These are phyloP conservation scores for Galerucella calmariensis DNA, from an alignment of 2,888 invertebrate genomes.

Conservation along the genomic window DNA sequence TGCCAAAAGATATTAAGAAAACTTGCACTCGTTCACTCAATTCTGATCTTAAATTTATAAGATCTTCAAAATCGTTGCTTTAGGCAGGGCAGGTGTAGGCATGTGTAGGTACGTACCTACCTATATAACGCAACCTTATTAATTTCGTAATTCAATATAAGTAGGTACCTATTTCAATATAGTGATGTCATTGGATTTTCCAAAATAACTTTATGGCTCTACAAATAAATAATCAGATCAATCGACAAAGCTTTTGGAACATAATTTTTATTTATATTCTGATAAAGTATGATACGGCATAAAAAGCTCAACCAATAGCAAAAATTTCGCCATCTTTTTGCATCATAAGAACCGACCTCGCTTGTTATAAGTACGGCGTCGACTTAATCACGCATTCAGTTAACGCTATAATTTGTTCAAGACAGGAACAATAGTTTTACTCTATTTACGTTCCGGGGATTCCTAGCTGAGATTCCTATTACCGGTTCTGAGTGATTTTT, in stretches of 20 bases:
- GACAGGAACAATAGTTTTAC: neutral
- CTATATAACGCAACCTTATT: too few relatives aligned
- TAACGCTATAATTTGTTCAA: neutral
- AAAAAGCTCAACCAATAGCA: slow-evolving; percentile 11
- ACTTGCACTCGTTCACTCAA: too few relatives aligned
- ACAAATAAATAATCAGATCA: neutral
- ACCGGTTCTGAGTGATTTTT: neutral
- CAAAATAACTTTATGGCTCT: neutral
- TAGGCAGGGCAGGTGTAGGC: too few relatives aligned
- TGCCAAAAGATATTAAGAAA: too few relatives aligned
- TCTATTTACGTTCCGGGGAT: neutral
- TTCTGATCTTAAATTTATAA: too few relatives aligned
- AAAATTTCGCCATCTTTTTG: slow-evolving; percentile 25
- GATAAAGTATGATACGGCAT: neutral
- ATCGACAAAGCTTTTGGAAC: neutral
- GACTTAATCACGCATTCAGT: neutral
- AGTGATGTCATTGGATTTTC: too few relatives aligned
- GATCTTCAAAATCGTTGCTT: too few relatives aligned
- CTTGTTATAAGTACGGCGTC: slow-evolving; percentile 15
- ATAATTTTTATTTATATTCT: neutral
- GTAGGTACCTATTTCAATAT: too few relatives aligned
- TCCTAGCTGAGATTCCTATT: neutral
- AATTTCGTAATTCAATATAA: too few relatives aligned
- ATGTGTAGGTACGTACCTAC: too few relatives aligned
- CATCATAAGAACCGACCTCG: slow-evolving; percentile 7